These are phyloP conservation scores for Gymnarchus niloticus DNA, from an alignment of 2,113 vertebrate genomes.

Conservation along the genomic window DNA sequence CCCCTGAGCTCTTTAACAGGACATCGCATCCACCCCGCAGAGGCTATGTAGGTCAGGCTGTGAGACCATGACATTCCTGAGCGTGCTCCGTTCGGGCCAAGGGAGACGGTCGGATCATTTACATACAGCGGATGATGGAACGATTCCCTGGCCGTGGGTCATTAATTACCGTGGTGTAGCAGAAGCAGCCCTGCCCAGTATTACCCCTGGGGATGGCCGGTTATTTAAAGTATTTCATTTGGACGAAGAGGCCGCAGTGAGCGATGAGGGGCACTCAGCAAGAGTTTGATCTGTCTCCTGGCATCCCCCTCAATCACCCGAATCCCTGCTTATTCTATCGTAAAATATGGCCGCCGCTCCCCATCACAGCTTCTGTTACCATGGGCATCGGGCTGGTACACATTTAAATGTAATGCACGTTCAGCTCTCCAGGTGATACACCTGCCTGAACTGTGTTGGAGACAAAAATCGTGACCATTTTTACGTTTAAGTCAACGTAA, in stretches of 20 bases:
- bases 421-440: not conserved
- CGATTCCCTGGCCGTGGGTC: constrained; percentile 18
- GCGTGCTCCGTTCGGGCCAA: not conserved
- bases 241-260: constrained; percentile 3
- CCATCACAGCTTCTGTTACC: too few relatives aligned
- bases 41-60: constrained; percentile 27
- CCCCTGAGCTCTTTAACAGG: constrained; percentile 6
- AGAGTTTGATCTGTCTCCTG: not conserved
- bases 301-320: not conserved
- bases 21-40: not conserved
- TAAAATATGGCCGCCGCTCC: too few relatives aligned
- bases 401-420: not conserved
- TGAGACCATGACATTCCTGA: not conserved
- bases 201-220: constrained; percentile 17
- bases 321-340: too few relatives aligned
- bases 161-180: constrained; percentile 19
- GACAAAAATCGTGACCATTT: not conserved
- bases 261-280: not conserved
- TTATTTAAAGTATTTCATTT: constrained; percentile 22
- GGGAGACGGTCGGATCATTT: constrained; percentile 24
- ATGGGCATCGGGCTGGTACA: not conserved
- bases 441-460: not conserved
- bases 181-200: not conserved
- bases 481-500: not conserved
- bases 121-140: constrained; percentile 25